Base-by-base conservation (phyloP, 2,888 invertebrate genomes). In the Nymphalis urticae region DNA sequence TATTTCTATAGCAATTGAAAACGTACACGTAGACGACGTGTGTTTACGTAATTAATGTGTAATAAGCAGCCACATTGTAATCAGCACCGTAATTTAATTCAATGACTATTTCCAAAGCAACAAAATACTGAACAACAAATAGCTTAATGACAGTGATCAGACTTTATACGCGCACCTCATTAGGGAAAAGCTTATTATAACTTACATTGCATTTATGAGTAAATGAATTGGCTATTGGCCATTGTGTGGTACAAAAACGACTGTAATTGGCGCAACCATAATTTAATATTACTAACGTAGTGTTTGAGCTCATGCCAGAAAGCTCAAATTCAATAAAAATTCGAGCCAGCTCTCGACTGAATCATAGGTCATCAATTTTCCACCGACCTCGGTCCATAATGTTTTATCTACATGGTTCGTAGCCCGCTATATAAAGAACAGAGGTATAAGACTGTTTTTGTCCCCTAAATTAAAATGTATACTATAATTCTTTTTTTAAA, bases 201-300 rank as follows among this genome's bases (percentile, higher is more conserved):
- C 60, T 69, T 21, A 63, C 19, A 63, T 51, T 63, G 53, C 48
- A 9, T 62, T 17, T 21, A 48, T 17, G n/a, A 21, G 51, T 59
- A 6, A 53, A 47, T 32, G 47, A 48, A 48, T 61, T 54, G 32
- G 32, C 24, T 10, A 58, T 65, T 17, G 21, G 48, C 32, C 51
- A 51, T 51, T 65, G 8, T 42, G 21, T 50, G 21, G 48, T 27
- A 36, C 27, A 61, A 61, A 59, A 58, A 42, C 36, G 42, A 13
- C n/a, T 58, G 87, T 89, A 88, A 90, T 90, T 90, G 89, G 86
- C 84, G 85, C 82, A 81, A 79, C 85, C 89, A 89, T 89, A 88
- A 90, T 88, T 90, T 87, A 87, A 89, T 90, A 90, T 82, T 80
- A 87, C 89, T 85, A 87, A 87, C 90, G 88, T 84, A 83, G 87